These are phyloP conservation scores for Plectrocnemia conspersa DNA, from an alignment of 1,140 invertebrate species.

Conservation along the genomic window DNA sequence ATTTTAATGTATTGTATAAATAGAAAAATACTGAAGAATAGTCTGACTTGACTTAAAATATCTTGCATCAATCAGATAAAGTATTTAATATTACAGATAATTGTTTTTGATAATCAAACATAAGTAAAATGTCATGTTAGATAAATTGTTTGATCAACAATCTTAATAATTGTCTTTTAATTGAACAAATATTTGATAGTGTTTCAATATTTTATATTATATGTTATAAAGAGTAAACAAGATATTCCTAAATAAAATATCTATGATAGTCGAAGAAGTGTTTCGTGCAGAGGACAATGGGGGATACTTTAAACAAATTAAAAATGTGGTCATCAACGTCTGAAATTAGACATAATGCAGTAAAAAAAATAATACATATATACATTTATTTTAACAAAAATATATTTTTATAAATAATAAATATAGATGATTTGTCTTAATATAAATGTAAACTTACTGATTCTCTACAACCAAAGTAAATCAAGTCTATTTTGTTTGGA, in stretches of 20 bases:
- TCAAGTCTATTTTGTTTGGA: too few relatives aligned
- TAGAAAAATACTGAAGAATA: background rate
- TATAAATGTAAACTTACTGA: too few relatives aligned
- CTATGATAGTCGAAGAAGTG: background rate
- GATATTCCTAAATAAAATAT: background rate
- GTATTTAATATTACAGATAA: background rate
- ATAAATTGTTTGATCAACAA: too few relatives aligned
- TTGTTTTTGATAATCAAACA: background rate
- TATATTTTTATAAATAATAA: too few relatives aligned
- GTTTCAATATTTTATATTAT: background rate
- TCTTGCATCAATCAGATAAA: background rate
- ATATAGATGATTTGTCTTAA: too few relatives aligned
- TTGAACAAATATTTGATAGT: background rate
- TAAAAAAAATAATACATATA: background rate
- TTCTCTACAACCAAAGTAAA: too few relatives aligned
- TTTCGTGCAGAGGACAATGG: background rate
- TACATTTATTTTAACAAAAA: too few relatives aligned
- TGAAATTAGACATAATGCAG: too few relatives aligned
- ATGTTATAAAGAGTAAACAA: background rate
- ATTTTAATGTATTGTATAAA: background rate
- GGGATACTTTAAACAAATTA: background rate
- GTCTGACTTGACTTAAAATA: background rate
- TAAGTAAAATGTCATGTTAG: too few relatives aligned
- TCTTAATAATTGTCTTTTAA: too few relatives aligned
- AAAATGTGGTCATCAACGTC: too few relatives aligned